Conservation (phyloP, 2,797 vertebrate genomes). For the Eutrigla gurnardus region DNA sequence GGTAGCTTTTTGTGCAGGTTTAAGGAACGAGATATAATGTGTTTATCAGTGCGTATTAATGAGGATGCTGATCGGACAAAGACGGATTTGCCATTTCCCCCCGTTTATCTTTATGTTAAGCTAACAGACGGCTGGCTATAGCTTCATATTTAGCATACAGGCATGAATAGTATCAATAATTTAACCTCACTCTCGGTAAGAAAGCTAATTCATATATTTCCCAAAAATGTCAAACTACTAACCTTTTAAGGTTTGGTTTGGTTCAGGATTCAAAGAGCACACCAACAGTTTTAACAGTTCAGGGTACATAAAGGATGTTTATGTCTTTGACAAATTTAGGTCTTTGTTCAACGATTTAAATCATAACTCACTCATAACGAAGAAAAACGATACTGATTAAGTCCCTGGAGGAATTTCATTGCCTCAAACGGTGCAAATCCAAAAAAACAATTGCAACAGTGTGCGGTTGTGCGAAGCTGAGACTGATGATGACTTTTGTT, state of each 20-base stretch:
- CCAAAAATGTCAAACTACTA: neutral
- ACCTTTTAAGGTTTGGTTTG: neutral
- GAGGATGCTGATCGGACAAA: too few relatives aligned
- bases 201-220: neutral
- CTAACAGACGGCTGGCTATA: neutral
- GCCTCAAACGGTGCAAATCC: conserved; percentile 27
- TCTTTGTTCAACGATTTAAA: conserved; percentile 34
- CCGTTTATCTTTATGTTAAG: too few relatives aligned
- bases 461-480: conserved; percentile 8
- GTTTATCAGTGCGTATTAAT: too few relatives aligned
- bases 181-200: neutral
- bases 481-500: conserved; percentile 31
- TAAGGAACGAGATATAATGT: neutral
- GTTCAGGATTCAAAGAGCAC: neutral
- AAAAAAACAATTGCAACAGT: conserved; percentile 33
- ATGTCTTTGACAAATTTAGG: conserved; percentile 31
- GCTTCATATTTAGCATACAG: neutral
- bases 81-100: too few relatives aligned
- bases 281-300: too few relatives aligned
- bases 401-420: conserved; percentile 12
- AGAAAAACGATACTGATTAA: conserved; percentile 14
- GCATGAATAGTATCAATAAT: neutral
- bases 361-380: conserved; percentile 4
- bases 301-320: neutral
- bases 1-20: neutral